phyloP scores from a whole-genome alignment of 2,888 invertebrate species.

The Altica lythri region DNA sequence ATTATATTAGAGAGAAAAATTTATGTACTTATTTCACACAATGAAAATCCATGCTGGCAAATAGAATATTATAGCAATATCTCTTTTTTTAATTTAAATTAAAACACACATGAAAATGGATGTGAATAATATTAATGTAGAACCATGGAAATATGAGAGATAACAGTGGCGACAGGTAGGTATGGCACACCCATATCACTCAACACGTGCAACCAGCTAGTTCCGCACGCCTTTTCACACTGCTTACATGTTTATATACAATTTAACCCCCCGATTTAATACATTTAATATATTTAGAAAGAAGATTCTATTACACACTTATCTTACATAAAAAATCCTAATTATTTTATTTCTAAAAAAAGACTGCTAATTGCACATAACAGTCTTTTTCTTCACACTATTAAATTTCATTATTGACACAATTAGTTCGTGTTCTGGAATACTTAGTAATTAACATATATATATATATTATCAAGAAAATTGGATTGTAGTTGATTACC shows the following conservation, averaged over 20 bases:
- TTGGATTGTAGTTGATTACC: no score
- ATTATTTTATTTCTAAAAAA: no score
- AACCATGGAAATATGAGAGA: constrained; percentile 31
- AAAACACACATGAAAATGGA: constrained; percentile 48
- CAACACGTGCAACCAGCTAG: constrained; percentile 53
- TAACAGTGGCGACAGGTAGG: constrained; percentile 51
- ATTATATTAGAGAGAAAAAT: constrained; percentile 49
- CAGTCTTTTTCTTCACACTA: no score
- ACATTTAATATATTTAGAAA: no score
- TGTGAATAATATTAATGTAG: constrained; percentile 41
- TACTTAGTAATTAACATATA: no score
- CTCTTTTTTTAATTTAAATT: constrained; percentile 47
- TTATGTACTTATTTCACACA: constrained; percentile 51
- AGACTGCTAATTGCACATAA: no score
- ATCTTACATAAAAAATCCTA: no score
- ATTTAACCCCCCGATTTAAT: not conserved
- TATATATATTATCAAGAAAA: no score
- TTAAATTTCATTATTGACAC: no score
- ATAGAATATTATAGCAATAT: constrained; percentile 52
- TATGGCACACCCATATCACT: constrained; percentile 59
- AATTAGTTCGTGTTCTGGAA: no score
- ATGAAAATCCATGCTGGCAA: constrained; percentile 40
- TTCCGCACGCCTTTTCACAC: constrained; percentile 52
- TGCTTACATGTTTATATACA: constrained; percentile 40
- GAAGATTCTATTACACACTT: no score